These are phyloP conservation scores for Thera britannica DNA, from an alignment of 2,888 invertebrate genomes.

Conservation along the genomic window DNA sequence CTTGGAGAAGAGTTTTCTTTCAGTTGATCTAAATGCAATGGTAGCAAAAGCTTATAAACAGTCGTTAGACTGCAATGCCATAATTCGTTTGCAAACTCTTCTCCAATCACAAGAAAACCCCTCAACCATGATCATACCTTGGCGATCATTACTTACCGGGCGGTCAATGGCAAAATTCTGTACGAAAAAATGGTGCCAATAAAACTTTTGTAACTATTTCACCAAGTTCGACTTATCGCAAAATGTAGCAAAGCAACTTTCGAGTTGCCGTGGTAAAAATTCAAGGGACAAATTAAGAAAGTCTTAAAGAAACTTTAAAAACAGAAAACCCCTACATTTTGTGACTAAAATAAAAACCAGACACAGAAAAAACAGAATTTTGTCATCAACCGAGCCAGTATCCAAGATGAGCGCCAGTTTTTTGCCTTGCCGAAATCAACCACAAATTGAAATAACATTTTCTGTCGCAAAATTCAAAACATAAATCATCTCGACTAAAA, in stretches of 20 bases:
- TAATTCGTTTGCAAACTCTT: slow-evolving; percentile 10
- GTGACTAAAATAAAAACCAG: neutral
- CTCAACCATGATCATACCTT: slow-evolving; percentile 7
- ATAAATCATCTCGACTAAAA: neutral
- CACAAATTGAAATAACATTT: neutral
- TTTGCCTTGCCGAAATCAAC: neutral
- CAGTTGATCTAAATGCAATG: slow-evolving; percentile 9
- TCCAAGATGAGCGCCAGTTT: slow-evolving; percentile 2
- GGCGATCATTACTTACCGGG: neutral
- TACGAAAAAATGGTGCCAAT: neutral
- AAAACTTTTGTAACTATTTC: neutral
- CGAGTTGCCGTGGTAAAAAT: slow-evolving; percentile 1
- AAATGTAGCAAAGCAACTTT: slow-evolving; percentile 1
- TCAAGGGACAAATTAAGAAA: neutral
- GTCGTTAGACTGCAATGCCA: neutral
- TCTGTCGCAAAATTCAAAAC: neutral
- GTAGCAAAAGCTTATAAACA: slow-evolving; percentile 10
- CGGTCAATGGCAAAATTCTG: slow-evolving; percentile 21
- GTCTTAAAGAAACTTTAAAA: neutral
- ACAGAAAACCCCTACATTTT: neutral
- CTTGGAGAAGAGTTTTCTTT: slow-evolving; percentile 19
- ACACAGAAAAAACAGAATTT: neutral
- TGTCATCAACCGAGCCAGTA: slow-evolving; percentile 7
- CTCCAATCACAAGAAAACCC: slow-evolving; percentile 20
- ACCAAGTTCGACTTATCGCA: neutral